These are phyloP conservation scores for Eulemur rubriventer DNA, from an alignment of 2,797 vertebrate species.

Conservation along the genomic window DNA sequence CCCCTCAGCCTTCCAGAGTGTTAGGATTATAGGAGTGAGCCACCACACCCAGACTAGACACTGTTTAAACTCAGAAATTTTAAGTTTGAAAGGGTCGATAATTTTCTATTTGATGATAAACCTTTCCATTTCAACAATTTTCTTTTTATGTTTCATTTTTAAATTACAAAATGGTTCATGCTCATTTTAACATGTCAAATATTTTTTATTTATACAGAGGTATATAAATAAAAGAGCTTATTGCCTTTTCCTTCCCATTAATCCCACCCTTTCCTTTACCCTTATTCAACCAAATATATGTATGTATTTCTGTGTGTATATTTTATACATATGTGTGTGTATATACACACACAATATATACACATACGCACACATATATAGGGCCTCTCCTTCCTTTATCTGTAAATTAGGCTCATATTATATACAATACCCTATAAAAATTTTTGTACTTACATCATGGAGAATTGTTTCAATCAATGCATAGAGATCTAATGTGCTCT, in stretches of 20 bases:
- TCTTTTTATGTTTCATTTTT: background rate
- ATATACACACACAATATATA: background rate
- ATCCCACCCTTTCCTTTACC: background rate
- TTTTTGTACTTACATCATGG: background rate
- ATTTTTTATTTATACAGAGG: background rate
- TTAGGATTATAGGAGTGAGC: too few relatives aligned
- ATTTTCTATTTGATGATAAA: constrained; percentile 11
- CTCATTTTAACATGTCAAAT: background rate
- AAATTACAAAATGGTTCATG: background rate
- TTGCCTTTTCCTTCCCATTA: background rate
- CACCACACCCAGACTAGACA: background rate
- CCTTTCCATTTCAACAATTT: background rate
- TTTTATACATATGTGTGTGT: background rate
- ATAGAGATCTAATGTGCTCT: background rate
- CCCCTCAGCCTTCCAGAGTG: too few relatives aligned
- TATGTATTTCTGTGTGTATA: background rate
- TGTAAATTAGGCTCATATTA: background rate
- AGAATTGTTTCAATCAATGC: background rate
- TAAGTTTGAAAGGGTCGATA: background rate
- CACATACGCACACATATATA: background rate
- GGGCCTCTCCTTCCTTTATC: background rate
- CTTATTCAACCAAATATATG: background rate
- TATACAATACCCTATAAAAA: background rate
- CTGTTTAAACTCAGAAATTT: constrained; percentile 29
- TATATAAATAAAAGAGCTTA: background rate